Base-by-base conservation (phyloP, 2,888 invertebrate genomes). In the Orgyia antiqua region DNA sequence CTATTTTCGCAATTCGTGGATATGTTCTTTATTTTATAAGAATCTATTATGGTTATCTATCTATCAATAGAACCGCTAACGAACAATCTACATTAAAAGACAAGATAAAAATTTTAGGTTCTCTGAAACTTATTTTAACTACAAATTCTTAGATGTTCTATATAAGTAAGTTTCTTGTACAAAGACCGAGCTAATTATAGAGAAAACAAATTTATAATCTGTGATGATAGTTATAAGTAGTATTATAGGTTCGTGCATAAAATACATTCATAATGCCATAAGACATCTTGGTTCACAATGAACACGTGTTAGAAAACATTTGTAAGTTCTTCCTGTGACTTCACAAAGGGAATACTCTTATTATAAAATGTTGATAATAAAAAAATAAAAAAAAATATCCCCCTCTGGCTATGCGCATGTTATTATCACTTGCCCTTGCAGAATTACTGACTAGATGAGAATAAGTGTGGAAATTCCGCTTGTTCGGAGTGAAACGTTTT, bases 161-260 rank as follows among this genome's bases (percentile, higher is more conserved):
- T 19, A 19, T 23, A 36, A 20, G 25, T 31, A 45, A 23, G 28
- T 44, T 34, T 47, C 33, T 40, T 51, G 52, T 55, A 55, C 39
- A 55, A 56, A 54, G 30, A 19, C 32, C 33, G 27, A 33, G 30
- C 34, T 19, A 31, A 35, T 42, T 44, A 42, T 49, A 50, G 42
- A 46, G 45, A 32, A 51, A 62, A 15, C 15, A 59, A 58, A 59
- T 53, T 64, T 63, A 49, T 61, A 68, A 68, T 62, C 80, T 82
- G 80, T 80, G 80, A 80, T 80, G 65, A 74, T 70, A 72, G 66
- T 70, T 73, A 66, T 64, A 65, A 53, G 76, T 75, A 73, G 75
- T 76, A 76, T 68, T 56, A 52, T 72, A 72, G 57, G 54, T 45
- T 58, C 45, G 32, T 48, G 46, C 53, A 15, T 50, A 44, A 53